Percentiles rank a stretch among this genome's conserved stretches.
Evolutionary conservation across 2,888 invertebrate species (phyloP).

Genomic region (Schrankia costaestrigalis): DNA sequence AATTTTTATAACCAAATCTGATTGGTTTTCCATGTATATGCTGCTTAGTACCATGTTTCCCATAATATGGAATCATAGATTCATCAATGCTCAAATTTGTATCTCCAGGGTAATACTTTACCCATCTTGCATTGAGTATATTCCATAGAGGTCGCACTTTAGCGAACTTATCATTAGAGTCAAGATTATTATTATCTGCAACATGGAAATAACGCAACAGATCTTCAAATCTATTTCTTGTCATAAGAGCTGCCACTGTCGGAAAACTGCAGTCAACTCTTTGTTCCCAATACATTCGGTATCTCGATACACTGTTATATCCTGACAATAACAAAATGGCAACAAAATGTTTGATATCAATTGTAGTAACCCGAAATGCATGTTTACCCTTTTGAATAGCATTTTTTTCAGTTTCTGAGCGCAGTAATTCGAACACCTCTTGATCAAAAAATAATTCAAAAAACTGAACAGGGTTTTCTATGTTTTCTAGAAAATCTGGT

Average conservation of each 20-base stretch:
- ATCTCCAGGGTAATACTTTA: slow-evolving; percentile 16
- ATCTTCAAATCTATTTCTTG: slow-evolving; percentile 35
- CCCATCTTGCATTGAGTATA: slow-evolving; percentile 12
- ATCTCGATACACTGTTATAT: slow-evolving; percentile 14
- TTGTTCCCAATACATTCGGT: slow-evolving; percentile 35
- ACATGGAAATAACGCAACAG: slow-evolving; percentile 28
- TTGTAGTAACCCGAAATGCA: slow-evolving; percentile 9
- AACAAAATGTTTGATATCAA: background rate
- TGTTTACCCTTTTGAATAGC: slow-evolving; percentile 12
- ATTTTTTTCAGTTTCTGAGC: slow-evolving; percentile 17
- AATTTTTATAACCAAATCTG: background rate
- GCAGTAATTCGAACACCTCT: slow-evolving; percentile 11
- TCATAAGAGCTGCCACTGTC: slow-evolving; percentile 29
- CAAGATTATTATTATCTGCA: background rate
- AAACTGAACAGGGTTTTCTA: slow-evolving; percentile 11
- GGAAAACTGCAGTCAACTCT: slow-evolving; percentile 28
- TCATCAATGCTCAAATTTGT: slow-evolving; percentile 37
- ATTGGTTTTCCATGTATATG: background rate
- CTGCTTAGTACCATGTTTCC: slow-evolving; percentile 1
- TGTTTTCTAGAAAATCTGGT: background rate
- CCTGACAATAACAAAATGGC: background rate
- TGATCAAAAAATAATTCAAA: slow-evolving; percentile 13
- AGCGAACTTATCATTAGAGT: slow-evolving; percentile 26
- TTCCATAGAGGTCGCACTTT: slow-evolving; percentile 35
- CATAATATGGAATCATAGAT: too few species aligned